Evolutionary conservation across 92 coral and sea anemone species (phyloP).

Genomic region (Scolanthus callimorphus): DNA sequence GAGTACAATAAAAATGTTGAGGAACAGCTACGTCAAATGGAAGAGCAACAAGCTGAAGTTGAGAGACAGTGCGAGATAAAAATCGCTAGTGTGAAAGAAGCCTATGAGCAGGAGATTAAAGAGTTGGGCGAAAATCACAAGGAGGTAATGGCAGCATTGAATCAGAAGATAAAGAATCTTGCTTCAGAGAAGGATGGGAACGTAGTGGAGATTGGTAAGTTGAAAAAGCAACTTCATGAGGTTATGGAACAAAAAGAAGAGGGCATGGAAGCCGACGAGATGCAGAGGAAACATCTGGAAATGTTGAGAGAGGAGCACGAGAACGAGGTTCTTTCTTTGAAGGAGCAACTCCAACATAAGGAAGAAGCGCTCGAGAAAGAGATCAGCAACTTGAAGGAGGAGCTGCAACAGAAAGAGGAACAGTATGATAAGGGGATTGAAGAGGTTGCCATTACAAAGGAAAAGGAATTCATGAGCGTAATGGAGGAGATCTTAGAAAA

Average conservation of each 20-base stretch:
- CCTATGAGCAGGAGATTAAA: conserved; percentile 42
- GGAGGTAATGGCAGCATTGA: conserved; percentile 16
- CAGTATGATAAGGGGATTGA: conserved; percentile 49
- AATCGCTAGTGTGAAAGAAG: conserved; percentile 13
- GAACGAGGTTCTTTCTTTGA: conserved; percentile 54
- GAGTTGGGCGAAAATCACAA: conserved; percentile 20
- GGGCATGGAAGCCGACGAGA: conserved; percentile 18
- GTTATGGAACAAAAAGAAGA: conserved; percentile 39
- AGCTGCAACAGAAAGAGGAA: conserved; percentile 46
- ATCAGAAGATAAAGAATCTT: conserved; percentile 18
- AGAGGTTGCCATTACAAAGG: conserved; percentile 48
- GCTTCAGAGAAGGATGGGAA: conserved; percentile 35
- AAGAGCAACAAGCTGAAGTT: conserved; percentile 35
- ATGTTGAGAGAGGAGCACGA: conserved; percentile 53
- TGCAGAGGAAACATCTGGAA: conserved; percentile 21
- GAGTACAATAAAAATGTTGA: conserved; percentile 63
- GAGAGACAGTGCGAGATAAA: conserved; percentile 41
- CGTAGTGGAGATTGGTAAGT: conserved; percentile 24
- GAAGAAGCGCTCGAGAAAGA: conserved; percentile 59
- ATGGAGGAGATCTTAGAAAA: conserved; percentile 56
- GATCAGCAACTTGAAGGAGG: conserved; percentile 62
- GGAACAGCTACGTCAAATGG: conserved; percentile 35
- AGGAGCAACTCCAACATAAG: conserved; percentile 51
- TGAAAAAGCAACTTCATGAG: conserved; percentile 44
- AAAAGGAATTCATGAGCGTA: conserved; percentile 59